Percentiles rank a stretch among this genome's conserved stretches.
Evolutionary conservation across 2,113 vertebrate genomes (phyloP).

Genomic region (Forbesichthys papilliferus): DNA sequence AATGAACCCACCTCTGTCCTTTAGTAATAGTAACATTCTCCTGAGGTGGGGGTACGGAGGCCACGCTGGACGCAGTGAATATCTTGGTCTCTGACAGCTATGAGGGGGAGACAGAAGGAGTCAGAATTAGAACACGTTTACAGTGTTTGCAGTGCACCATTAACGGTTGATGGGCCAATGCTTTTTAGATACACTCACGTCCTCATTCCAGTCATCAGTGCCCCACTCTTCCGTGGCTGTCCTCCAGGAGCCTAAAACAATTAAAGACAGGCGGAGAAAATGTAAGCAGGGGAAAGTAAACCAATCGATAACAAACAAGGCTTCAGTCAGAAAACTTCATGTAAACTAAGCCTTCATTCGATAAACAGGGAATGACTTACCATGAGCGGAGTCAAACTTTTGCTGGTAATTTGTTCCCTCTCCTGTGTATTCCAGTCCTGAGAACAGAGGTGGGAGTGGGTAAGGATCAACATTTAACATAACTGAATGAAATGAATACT

Average conservation of each 20-base stretch:
- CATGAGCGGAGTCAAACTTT: conserved; percentile 93
- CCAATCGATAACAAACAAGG: conserved; percentile 46
- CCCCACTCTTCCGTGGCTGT: conserved; percentile 94
- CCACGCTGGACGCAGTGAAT: conserved; percentile 95
- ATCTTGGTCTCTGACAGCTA: conserved; percentile 99
- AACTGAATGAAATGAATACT: background rate
- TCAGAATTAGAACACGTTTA: background rate
- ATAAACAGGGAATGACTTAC: conserved; percentile 66
- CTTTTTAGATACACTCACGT: conserved; percentile 80
- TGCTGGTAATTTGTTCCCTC: conserved; percentile 91
- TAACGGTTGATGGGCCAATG: background rate
- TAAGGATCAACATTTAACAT: background rate
- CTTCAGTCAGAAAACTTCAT: conserved; percentile 28
- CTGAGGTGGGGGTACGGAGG: conserved; percentile 85
- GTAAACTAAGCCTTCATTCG: conserved; percentile 8
- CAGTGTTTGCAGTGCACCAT: background rate
- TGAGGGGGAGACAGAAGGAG: conserved; percentile 4
- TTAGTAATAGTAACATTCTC: conserved; percentile 99
- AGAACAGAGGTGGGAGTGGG: conserved; percentile 38
- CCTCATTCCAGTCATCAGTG: conserved; percentile 98
- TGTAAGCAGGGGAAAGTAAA: conserved; percentile 19
- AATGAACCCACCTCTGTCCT: conserved; percentile 85
- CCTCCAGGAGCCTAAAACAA: conserved; percentile 87
- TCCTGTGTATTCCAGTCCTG: conserved; percentile 91
- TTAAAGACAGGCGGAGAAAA: too few species aligned